Evolutionary conservation across 1,140 invertebrate species (phyloP).

Genomic region (Drosophila ironensis): DNA sequence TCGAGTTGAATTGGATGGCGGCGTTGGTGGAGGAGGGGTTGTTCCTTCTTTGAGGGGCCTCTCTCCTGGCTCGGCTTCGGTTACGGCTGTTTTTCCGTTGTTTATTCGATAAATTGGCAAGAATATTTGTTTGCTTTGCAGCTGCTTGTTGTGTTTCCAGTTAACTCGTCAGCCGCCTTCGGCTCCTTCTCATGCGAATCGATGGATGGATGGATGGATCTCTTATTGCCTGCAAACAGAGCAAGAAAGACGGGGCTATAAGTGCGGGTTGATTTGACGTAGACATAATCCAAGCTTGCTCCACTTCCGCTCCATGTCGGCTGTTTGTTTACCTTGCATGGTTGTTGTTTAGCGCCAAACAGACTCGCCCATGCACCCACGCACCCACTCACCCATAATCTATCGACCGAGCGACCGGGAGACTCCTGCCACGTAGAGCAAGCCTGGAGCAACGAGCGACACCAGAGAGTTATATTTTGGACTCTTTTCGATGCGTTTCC

Average conservation of each 20-base stretch:
- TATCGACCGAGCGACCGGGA: too few species aligned
- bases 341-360: too few species aligned
- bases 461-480: too few species aligned
- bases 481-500: too few species aligned
- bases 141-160: constrained; percentile 19
- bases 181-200: constrained; percentile 18
- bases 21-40: constrained; percentile 9
- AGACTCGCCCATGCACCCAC: too few species aligned
- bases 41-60: not conserved
- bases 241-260: not conserved
- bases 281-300: not conserved
- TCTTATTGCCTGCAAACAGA: constrained; percentile 22
- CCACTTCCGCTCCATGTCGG: not conserved
- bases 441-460: too few species aligned
- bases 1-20: constrained; percentile 23
- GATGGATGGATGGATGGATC: too few species aligned
- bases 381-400: too few species aligned
- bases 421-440: too few species aligned
- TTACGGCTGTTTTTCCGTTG: constrained; percentile 20
- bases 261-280: not conserved
- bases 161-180: constrained; percentile 13
- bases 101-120: constrained; percentile 76
- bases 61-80: constrained; percentile 53
- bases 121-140: constrained; percentile 26
- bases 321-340: too few species aligned